Conservation (phyloP, 2,797 vertebrate genomes). For the Falco columbarius region DNA sequence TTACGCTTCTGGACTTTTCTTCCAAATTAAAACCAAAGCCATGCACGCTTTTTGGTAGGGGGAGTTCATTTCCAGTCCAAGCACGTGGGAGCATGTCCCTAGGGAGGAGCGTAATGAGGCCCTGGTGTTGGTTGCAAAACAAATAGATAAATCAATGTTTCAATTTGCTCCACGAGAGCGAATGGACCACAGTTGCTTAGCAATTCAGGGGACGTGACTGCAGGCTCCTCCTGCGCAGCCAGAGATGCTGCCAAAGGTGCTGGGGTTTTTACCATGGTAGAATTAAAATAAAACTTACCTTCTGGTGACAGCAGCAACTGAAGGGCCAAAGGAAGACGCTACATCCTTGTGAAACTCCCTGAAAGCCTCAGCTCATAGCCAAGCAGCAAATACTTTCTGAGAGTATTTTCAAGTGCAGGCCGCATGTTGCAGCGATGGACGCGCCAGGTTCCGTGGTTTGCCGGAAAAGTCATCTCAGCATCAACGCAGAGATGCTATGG, state of each 20-base stretch:
- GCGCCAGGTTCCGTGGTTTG: neutral
- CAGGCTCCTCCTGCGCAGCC: neutral
- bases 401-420: neutral
- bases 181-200: conserved; percentile 84
- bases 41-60: conserved; percentile 29
- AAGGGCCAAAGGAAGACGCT: neutral
- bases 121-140: conserved; percentile 75
- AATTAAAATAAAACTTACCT: neutral
- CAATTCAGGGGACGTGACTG: conserved; percentile 52
- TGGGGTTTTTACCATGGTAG: neutral
- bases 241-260: neutral
- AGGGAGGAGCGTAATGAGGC: conserved; percentile 67
- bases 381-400: neutral
- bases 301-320: neutral
- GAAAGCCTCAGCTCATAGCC: neutral
- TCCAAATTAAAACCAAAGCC: conserved; percentile 14
- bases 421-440: neutral
- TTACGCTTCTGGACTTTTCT: neutral
- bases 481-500: fast-evolving
- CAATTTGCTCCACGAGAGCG: conserved; percentile 78
- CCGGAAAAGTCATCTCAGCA: neutral
- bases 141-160: conserved; percentile 89
- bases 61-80: conserved; percentile 64
- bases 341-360: neutral
- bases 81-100: conserved; percentile 46